phyloP scores from a whole-genome alignment of 2,888 invertebrate species.

The Aphodius sticticus region DNA sequence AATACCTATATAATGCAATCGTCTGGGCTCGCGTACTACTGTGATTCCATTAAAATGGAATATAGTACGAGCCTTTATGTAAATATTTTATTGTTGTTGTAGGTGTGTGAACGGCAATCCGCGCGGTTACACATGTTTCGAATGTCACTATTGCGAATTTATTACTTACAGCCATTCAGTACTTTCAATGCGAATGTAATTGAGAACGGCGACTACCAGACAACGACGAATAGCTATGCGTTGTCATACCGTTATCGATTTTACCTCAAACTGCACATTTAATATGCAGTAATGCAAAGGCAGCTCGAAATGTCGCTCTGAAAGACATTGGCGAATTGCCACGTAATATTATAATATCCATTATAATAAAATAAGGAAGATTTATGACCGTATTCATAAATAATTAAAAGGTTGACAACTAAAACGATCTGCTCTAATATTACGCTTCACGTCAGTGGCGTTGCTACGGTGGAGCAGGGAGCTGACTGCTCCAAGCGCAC shows the following conservation, averaged over 20 bases:
- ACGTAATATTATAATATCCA: too few relatives aligned
- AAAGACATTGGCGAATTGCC: too few relatives aligned
- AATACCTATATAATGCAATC: not conserved
- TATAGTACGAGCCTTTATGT: not conserved
- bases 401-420: too few relatives aligned
- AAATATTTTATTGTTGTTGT: slow-evolving; percentile 4
- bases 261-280: slow-evolving; percentile 10
- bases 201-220: not conserved
- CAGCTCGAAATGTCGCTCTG: not conserved
- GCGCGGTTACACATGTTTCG: not conserved
- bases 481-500: too few relatives aligned
- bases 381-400: too few relatives aligned
- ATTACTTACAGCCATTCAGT: not conserved
- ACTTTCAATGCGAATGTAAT: not conserved
- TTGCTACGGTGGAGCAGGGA: too few relatives aligned
- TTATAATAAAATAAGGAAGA: too few relatives aligned
- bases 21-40: not conserved
- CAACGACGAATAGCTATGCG: not conserved
- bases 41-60: not conserved
- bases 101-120: not conserved
- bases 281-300: not conserved
- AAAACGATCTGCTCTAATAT: too few relatives aligned
- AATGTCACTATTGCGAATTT: not conserved
- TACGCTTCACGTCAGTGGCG: too few relatives aligned
- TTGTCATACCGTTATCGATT: slow-evolving; percentile 8